These are phyloP conservation scores for Hydrolagus affinis DNA, from an alignment of 2,113 vertebrate genomes.

Conservation along the genomic window DNA sequence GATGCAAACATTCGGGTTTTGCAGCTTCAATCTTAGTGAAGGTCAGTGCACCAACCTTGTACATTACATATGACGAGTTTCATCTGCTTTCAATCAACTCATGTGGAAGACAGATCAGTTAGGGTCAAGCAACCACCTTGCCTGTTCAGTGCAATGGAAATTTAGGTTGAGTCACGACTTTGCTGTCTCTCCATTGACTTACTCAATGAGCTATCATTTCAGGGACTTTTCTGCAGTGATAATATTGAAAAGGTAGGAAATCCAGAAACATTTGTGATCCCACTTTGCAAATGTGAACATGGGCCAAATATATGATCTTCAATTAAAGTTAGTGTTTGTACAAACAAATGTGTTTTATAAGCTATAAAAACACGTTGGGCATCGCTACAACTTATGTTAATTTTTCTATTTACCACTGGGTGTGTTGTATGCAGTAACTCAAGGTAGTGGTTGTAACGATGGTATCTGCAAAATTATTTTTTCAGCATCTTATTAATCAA, in stretches of 20 bases:
- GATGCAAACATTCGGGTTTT: background rate
- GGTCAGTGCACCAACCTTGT: background rate
- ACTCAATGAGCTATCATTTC: background rate
- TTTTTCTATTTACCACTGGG: background rate
- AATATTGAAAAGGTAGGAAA: background rate
- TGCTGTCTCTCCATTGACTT: background rate
- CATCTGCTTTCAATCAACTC: background rate
- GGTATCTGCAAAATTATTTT: background rate
- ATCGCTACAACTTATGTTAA: background rate
- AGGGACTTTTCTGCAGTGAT: background rate
- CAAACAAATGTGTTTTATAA: background rate
- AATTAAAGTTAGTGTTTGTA: background rate
- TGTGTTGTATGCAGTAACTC: background rate
- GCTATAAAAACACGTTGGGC: background rate
- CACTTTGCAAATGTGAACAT: background rate
- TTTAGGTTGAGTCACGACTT: background rate
- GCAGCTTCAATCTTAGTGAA: background rate
- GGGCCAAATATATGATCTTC: background rate
- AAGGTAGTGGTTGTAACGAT: background rate
- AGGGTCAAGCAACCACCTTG: background rate
- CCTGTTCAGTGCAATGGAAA: background rate
- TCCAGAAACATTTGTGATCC: background rate
- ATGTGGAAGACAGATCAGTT: background rate
- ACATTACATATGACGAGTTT: background rate
- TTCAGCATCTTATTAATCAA: background rate